Base-by-base conservation (phyloP, 2,113 vertebrate species). In the Serinus canaria region DNA sequence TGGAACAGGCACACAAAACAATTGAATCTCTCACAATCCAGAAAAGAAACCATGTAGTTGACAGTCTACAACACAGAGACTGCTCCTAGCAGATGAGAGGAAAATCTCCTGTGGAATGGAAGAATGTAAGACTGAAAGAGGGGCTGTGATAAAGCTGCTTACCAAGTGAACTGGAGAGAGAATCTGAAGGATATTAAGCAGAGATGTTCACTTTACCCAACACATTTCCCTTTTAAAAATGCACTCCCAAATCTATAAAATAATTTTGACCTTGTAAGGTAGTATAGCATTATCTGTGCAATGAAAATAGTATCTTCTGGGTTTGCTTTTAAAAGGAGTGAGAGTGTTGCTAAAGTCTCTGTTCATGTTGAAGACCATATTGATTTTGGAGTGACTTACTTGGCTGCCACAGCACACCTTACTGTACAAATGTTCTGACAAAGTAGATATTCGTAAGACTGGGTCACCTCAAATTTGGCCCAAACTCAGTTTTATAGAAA, bases 1-100 rank as follows among this genome's bases (percentile, higher is more conserved):
- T 99, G 95, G 99, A 98, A 96, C 98, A 99, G 46, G 97, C 98
- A 50, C 98, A 99, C 92, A 98, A 98, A 85, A 99, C 98, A 96
- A 98, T 99, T 90, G 98, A 99, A 88, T 98, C 98, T 58, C 98
- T 99, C 72, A 98, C 98, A 94, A 97, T 98, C 85, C 94, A 95
- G 89, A 97, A 95, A 93, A 97, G 84, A 94, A 98, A 98, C 83
- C 97, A 98, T 5, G 87, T 97, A 78, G 82, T 83, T 9, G 84
- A 97, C 52, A 95, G 91, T 30, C 92, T 95, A 44, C 96, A 97
- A 15, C 96, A 97, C 58, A 83, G 93, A 89, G 92, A 97, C 81
- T 97, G 94, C 94, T 96, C 95, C 67, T 98, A 98, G 97, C 94
- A 89, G 64, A 69, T 62, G 80, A 74, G 46, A 74, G 75, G 89